These are phyloP conservation scores for Lasaia peninsularis DNA, from an alignment of 1,140 invertebrate species.

Conservation along the genomic window DNA sequence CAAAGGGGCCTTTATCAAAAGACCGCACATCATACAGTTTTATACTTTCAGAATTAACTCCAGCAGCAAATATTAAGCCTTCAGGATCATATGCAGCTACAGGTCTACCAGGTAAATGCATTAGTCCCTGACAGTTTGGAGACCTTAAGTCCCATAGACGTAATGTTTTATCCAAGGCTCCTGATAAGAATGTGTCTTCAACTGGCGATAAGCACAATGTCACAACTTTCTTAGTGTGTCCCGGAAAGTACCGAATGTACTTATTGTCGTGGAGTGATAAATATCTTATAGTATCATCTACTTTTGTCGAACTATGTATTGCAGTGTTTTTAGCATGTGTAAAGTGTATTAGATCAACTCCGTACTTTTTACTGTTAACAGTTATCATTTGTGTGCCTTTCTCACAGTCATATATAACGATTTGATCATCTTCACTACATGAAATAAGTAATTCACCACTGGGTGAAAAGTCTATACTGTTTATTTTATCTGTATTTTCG, in stretches of 20 bases:
- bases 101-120: slow-evolving; percentile 96
- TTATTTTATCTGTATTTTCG: slow-evolving; percentile 98
- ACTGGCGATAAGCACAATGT: slow-evolving; percentile 97
- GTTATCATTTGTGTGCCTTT: slow-evolving; percentile 97
- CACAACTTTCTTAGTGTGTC: slow-evolving; percentile 97
- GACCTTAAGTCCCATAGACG: slow-evolving; percentile 98
- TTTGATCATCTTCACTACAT: slow-evolving; percentile 99
- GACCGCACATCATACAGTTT: slow-evolving; percentile 97
- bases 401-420: slow-evolving; percentile 99
- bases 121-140: slow-evolving; percentile 97
- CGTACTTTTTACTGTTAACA: slow-evolving; percentile 99
- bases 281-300: slow-evolving; percentile 98
- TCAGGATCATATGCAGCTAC: slow-evolving; percentile 99
- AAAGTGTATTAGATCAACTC: slow-evolving; percentile 98
- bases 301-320: slow-evolving; percentile 99
- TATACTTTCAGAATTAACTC: slow-evolving; percentile 97
- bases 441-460: slow-evolving; percentile 97
- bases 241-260: slow-evolving; percentile 95
- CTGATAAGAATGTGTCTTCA: slow-evolving; percentile 98
- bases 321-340: slow-evolving; percentile 98
- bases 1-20: slow-evolving; percentile 98
- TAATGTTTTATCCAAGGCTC: slow-evolving; percentile 98
- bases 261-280: slow-evolving; percentile 99
- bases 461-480: slow-evolving; percentile 97
- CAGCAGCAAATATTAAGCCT: slow-evolving; percentile 98